A percentile compares a stretch with the other conserved stretches of the same genome.
phyloP scores from a whole-genome alignment of 1,140 invertebrate species.

The Drosophila sucinea region DNA sequence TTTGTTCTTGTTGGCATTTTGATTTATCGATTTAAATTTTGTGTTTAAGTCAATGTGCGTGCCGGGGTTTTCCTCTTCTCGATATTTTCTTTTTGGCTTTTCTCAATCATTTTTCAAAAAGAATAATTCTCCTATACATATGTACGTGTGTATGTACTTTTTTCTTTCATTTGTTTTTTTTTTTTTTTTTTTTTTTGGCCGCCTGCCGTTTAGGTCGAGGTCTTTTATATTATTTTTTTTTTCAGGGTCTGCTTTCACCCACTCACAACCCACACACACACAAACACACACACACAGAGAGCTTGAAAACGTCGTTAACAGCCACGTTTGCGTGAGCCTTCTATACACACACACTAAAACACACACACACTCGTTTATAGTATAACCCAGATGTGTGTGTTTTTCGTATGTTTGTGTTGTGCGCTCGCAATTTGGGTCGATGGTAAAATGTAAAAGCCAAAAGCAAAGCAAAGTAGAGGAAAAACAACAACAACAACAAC shows the following conservation, averaged over 20 bases:
- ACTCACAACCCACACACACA: conserved; percentile 37
- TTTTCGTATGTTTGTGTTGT: conserved; percentile 59
- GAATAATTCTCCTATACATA: conserved; percentile 19
- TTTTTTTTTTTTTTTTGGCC: conserved; percentile 54
- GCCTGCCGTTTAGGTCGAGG: conserved; percentile 77
- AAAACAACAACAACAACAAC: conserved; percentile 16
- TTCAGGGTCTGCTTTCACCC: conserved; percentile 51
- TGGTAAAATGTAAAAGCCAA: conserved; percentile 81
- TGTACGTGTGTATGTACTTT: conserved; percentile 3
- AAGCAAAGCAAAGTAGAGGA: conserved; percentile 62
- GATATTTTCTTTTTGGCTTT: conserved; percentile 51
- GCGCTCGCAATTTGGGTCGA: conserved; percentile 78
- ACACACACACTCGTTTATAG: conserved; percentile 35
- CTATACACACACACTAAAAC: conserved; percentile 32
- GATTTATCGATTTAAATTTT: conserved; percentile 80
- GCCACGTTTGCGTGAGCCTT: conserved; percentile 73
- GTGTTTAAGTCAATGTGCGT: conserved; percentile 59
- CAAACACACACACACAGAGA: conserved; percentile 54
- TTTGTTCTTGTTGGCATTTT: conserved; percentile 71
- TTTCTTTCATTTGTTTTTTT: conserved; percentile 21
- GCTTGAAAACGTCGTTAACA: conserved; percentile 72
- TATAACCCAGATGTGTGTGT: conserved; percentile 41
- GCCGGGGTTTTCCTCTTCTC: conserved; percentile 23
- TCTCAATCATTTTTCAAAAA: conserved; percentile 60
- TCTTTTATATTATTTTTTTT: conserved; percentile 58